Percentiles rank a stretch among this genome's conserved stretches.
phyloP scores from a whole-genome alignment of 2,113 vertebrate species.

The Atrichornis clamosus region DNA sequence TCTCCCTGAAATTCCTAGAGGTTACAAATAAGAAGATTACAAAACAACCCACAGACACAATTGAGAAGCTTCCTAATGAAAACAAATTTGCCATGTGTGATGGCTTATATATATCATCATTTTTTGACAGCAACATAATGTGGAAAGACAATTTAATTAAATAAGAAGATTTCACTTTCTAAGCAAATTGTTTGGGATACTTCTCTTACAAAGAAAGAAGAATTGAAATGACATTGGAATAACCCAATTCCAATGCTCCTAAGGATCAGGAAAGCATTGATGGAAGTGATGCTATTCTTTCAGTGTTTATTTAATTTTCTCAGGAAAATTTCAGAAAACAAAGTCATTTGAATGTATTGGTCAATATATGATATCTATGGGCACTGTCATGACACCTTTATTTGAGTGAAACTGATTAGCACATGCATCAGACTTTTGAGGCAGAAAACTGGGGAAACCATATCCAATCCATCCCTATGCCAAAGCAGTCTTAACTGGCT shows the following conservation, averaged over 20 bases:
- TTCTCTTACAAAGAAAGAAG: not conserved
- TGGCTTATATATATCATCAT: slow-evolving; percentile 35
- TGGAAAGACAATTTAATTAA: slow-evolving; percentile 46
- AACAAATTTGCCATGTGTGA: slow-evolving; percentile 58
- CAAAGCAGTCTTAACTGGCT: not conserved
- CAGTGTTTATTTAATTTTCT: not conserved
- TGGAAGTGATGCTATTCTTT: not conserved
- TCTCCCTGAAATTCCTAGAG: slow-evolving; percentile 55
- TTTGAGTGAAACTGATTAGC: not conserved
- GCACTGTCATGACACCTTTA: not conserved
- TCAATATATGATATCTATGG: not conserved
- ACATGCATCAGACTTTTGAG: not conserved
- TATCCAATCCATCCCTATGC: not conserved
- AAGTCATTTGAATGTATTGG: not conserved
- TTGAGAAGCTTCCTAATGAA: slow-evolving; percentile 67
- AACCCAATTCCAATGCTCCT: not conserved
- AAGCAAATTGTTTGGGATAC: slow-evolving; percentile 27
- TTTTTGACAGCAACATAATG: slow-evolving; percentile 56
- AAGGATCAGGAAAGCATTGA: not conserved
- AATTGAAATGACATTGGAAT: slow-evolving; percentile 37
- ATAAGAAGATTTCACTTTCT: slow-evolving; percentile 45
- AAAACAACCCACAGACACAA: slow-evolving; percentile 52
- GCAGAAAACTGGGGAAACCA: not conserved
- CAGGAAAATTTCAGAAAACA: not conserved
- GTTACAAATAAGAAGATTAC: slow-evolving; percentile 74